phyloP scores from a whole-genome alignment of 2,888 invertebrate genomes.

The Aricia artaxerxes region DNA sequence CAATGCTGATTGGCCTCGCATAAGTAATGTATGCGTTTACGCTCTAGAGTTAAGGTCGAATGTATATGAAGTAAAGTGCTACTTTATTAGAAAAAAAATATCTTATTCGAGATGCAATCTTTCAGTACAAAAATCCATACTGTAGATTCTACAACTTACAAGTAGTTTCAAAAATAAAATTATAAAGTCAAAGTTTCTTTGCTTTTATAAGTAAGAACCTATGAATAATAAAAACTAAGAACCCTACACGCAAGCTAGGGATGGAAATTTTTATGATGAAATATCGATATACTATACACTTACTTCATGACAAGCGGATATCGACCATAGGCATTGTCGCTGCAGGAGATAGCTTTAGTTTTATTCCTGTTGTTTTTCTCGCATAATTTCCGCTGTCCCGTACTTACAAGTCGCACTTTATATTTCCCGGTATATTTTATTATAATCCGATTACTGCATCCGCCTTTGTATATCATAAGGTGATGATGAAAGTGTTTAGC shows the following conservation, averaged over 20 bases:
- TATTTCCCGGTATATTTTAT: constrained; percentile 13
- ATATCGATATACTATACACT: neutral
- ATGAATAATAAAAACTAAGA: no score
- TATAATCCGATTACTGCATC: constrained; percentile 11
- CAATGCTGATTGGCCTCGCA: no score
- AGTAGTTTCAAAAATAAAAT: no score
- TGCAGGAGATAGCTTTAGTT: constrained; percentile 19
- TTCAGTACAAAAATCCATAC: no score
- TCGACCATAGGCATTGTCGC: constrained; percentile 6
- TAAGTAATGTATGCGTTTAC: no score
- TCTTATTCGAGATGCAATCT: no score
- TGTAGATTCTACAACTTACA: no score
- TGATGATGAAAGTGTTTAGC: neutral
- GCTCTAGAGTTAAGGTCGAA: no score
- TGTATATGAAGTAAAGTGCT: no score
- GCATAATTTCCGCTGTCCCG: constrained; percentile 13
- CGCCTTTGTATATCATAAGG: neutral
- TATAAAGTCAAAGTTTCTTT: no score
- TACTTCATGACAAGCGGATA: neutral
- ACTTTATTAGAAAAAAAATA: no score
- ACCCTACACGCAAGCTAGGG: neutral
- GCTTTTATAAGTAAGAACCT: no score
- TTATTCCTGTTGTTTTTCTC: constrained; percentile 21
- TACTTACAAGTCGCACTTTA: neutral
- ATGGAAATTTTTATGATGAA: neutral